These are phyloP conservation scores for Semicossyphus pulcher DNA, from an alignment of 2,113 vertebrate species.

Conservation along the genomic window DNA sequence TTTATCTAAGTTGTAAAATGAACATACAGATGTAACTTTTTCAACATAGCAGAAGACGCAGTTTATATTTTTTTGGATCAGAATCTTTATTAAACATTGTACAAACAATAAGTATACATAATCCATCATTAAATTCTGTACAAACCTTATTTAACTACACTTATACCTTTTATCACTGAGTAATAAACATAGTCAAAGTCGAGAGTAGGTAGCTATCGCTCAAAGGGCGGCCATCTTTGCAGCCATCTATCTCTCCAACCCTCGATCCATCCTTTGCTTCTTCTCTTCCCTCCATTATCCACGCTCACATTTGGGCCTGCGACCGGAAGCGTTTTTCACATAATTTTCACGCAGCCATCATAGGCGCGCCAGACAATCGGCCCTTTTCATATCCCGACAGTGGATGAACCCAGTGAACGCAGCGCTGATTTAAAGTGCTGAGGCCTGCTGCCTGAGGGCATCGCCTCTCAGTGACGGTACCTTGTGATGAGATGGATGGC, in stretches of 20 bases:
- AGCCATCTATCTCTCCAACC: not conserved
- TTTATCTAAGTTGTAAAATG: not conserved
- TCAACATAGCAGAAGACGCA: slow-evolving; percentile 19
- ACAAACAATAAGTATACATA: not conserved
- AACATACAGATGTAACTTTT: no score
- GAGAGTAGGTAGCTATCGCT: not conserved
- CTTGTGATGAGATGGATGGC: slow-evolving; percentile 55
- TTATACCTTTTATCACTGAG: not conserved
- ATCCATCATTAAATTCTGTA: slow-evolving; percentile 11
- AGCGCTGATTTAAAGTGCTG: slow-evolving; percentile 52
- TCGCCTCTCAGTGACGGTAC: slow-evolving; percentile 36
- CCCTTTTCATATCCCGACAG: slow-evolving; percentile 51
- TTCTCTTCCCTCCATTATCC: slow-evolving; percentile 33
- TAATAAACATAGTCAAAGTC: not conserved
- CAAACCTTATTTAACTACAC: not conserved
- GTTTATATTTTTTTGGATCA: not conserved
- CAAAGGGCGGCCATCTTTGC: not conserved
- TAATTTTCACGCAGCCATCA: slow-evolving; percentile 50
- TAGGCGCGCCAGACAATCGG: slow-evolving; percentile 47
- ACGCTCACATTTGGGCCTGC: slow-evolving; percentile 13
- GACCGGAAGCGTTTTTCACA: slow-evolving; percentile 33
- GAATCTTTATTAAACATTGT: slow-evolving; percentile 50
- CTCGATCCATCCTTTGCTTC: not conserved
- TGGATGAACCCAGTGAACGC: slow-evolving; percentile 51
- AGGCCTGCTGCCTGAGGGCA: slow-evolving; percentile 46